phyloP scores from a whole-genome alignment of 2,797 vertebrate species.

The Bucorvus abyssinicus region DNA sequence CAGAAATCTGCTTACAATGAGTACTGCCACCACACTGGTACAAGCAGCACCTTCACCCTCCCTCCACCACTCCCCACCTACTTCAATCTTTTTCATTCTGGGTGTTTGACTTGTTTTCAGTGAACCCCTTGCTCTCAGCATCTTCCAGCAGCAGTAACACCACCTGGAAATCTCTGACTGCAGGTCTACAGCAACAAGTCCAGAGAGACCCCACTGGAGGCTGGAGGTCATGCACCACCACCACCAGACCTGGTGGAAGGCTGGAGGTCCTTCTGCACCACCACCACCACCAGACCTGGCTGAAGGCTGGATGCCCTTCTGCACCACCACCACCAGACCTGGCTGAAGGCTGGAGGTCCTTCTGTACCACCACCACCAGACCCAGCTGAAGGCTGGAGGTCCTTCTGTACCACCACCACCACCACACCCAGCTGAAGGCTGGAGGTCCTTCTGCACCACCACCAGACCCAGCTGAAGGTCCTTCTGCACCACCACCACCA shows the following conservation, averaged over 20 bases:
- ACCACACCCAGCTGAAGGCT: too few species aligned
- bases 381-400: too few species aligned
- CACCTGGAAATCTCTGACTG: neutral
- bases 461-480: neutral
- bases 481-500: neutral
- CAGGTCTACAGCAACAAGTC: conserved; percentile 3
- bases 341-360: too few species aligned
- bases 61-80: too few species aligned
- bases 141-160: neutral
- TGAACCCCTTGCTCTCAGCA: neutral
- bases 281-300: too few species aligned
- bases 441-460: too few species aligned
- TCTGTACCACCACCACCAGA: too few species aligned
- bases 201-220: neutral
- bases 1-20: fast-evolving
- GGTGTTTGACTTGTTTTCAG: fast-evolving
- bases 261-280: too few species aligned
- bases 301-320: too few species aligned
- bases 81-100: neutral
- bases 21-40: fast-evolving
- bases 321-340: too few species aligned
- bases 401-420: too few species aligned
- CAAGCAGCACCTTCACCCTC: neutral
- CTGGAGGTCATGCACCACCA: neutral
- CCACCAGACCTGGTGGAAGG: too few species aligned